Percentiles rank a stretch among this genome's conserved stretches.
These are phyloP conservation scores for Connochaetes taurinus DNA, from an alignment of 2,113 vertebrate genomes.

Conservation along the genomic window DNA sequence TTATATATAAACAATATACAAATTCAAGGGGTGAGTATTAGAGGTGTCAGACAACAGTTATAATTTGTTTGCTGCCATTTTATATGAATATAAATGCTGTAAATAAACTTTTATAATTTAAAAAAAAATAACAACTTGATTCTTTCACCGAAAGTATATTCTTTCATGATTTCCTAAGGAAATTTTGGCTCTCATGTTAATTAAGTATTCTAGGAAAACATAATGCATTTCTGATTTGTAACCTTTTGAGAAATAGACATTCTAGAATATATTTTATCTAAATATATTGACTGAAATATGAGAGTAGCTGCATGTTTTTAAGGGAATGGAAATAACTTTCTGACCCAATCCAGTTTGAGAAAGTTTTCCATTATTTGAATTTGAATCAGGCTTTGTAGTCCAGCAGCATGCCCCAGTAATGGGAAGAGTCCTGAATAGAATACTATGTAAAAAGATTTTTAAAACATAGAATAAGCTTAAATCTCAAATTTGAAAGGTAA, in stretches of 20 bases:
- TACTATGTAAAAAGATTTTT: background rate
- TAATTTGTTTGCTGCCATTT: background rate
- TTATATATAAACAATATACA: background rate
- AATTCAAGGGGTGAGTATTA: background rate
- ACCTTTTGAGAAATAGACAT: background rate
- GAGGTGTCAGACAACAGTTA: background rate
- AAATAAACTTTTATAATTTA: background rate
- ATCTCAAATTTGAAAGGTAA: background rate
- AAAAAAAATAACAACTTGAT: background rate
- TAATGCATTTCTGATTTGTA: background rate
- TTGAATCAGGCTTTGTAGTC: background rate
- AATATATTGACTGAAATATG: background rate
- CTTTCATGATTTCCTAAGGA: background rate
- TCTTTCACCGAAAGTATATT: background rate
- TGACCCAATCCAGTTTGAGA: background rate
- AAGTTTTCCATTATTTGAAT: background rate
- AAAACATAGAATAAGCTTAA: background rate
- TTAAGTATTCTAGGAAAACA: constrained; percentile 1
- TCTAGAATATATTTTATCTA: background rate
- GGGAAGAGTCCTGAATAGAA: background rate
- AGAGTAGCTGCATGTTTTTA: background rate
- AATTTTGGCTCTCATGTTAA: background rate
- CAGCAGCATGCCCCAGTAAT: background rate
- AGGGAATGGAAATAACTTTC: background rate
- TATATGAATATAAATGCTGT: background rate